Evolutionary conservation across 2,888 invertebrate species (phyloP), one percentile per base, ranked within the genome.

Genomic region (Hylaea fasciaria): DNA sequence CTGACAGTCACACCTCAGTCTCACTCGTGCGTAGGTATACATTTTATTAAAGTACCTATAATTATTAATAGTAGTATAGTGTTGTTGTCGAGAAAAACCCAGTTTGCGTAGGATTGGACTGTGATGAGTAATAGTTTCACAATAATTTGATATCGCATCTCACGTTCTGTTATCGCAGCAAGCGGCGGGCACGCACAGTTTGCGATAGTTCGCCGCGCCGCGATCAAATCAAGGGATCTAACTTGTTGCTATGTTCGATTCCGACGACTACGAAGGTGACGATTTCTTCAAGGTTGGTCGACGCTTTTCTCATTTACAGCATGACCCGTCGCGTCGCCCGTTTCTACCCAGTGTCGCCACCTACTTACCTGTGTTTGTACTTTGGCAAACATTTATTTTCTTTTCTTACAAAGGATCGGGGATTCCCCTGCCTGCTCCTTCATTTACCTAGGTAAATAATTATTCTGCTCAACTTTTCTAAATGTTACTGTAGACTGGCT

Each of bases 261-360:
- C 35, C 37, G 49, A 43, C 16, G 68, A 68, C 46, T 64, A 64
- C 58, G 64, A 68, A 40, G 65, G 65, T 28, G 67, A 76, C 54
- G 71, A 73, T 49, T 64, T 61, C 17, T 71, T 62, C 66, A 70
- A 73, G 73, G 76, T 76, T 70, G 60, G 73, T 71, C 41, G 62
- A 43, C 54, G 58, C 28, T 29, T 40, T 44, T 44, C n/a, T 28
- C 22, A 41, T 32, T 12, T 44, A 17, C 32, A 41, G 32, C 28
- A 46, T 28, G 1, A 14, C 35, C 22, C 13, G 37, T 5, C 35
- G 41, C 14, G 14, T 8, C 14, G 13, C 40, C 5, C 40, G 10
- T 32, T 28, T 28, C 7, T 7, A 32, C 32, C 9, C 32, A 32
- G 32, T 32, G 32, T 32, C 32, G 28, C 7, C 28, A 32, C 1